Evolutionary conservation across 2,113 vertebrate species (phyloP), one percentile per base, ranked within the genome.

Genomic region (Centropus unirufus): DNA sequence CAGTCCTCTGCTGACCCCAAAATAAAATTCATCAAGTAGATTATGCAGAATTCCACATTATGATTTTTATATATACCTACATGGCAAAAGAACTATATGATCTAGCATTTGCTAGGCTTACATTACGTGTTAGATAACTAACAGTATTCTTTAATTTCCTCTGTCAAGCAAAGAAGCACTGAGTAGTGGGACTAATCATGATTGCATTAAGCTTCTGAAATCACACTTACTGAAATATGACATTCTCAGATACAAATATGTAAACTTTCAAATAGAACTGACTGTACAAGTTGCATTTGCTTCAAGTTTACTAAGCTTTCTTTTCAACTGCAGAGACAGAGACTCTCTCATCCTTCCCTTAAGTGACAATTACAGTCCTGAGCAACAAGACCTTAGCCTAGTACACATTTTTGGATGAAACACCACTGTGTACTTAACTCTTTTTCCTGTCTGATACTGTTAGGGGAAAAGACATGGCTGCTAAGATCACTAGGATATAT

Each of bases 121-220:
- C 7, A 76, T 79, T 34, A 24, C 3, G 1, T 16, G n/a, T 32
- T 55, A 67, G 10, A 0, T 8, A 59, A 77, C 13, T 32, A 34
- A 59, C 2, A 12, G 6, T 54, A 3, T 19, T 44, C 30, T 64
- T 63, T 42, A 2, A 1, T 64, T 90, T 58, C 0, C 1, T 55
- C 39, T 77, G 39, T 61, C 47, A 58, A 73, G 82, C 63, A 51
- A n/a, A 3, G 24, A 62, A 74, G 55, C 9, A 62, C 62, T 1
- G 3, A 83, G 34, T 40, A 74, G 30, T 8, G 42, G 22, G 27
- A 32, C 24, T 42, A 62, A 39, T 22, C 12, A 21, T 2, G 9
- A 80, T 3, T n/a, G 23, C 36, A 27, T 14, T 36, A 32, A 23
- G n/a, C 39, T 66, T 73, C 40, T n/a, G 47, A 59, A 89, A 83